Evolutionary conservation across 1,140 invertebrate genomes (phyloP).

Genomic region (Brachionus paranguensis): DNA sequence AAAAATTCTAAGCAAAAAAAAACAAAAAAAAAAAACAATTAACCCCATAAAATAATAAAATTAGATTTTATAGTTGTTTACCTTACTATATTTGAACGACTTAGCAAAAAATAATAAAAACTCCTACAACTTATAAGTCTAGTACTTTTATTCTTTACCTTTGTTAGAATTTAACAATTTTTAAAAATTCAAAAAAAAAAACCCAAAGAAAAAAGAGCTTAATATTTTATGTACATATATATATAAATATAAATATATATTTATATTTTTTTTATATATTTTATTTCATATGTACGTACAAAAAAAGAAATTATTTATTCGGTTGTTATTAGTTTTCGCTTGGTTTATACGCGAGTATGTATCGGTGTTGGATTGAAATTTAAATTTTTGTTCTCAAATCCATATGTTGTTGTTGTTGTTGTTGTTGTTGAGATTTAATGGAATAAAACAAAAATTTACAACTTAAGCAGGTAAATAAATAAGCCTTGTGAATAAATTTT

Average conservation of each 20-base stretch:
- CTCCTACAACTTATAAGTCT: not conserved
- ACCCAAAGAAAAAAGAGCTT: not conserved
- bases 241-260: not conserved
- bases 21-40: not conserved
- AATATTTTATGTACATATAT: not conserved
- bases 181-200: not conserved
- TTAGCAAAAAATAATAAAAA: not conserved
- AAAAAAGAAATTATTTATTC: not conserved
- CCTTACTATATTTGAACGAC: not conserved
- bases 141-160: not conserved
- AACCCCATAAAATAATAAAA: constrained; percentile 1
- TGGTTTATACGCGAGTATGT: not conserved
- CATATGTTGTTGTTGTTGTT: not conserved
- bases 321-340: constrained; percentile 28
- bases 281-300: not conserved
- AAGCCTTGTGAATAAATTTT: not conserved
- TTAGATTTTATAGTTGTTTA: not conserved
- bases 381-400: not conserved
- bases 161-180: not conserved
- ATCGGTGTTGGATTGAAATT: not conserved
- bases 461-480: constrained; percentile 13
- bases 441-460: not conserved
- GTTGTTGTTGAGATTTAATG: not conserved
- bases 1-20: not conserved
- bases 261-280: not conserved